Base-by-base conservation (phyloP, 2,888 invertebrate species). In the Maniola hyperantus region DNA sequence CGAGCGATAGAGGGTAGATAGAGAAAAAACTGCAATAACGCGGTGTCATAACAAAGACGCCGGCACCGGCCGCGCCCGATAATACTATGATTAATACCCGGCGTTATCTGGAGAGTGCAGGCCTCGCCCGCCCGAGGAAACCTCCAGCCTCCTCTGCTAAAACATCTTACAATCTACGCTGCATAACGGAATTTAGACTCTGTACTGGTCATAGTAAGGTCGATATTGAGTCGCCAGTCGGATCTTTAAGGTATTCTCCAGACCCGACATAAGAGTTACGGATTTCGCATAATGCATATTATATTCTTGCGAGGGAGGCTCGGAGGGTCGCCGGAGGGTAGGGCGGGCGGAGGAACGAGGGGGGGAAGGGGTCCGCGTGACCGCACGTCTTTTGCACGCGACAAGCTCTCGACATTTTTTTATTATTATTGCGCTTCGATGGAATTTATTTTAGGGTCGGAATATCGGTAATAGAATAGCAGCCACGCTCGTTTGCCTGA, bases 221-320 rank as follows among this genome's bases (percentile, higher is more conserved):
- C 66, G 53, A 72, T n/a, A 71, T 77, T 66, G 62, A 48, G n/a
- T 5, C 15, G 15, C 5, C 26, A n/a, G 65, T 15, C 15, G 36
- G 65, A 61, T 75, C 79, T 79, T 82, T 83, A 84, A 90, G 89
- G 87, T 89, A 88, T 89, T 86, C 88, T 83, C 80, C 77, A 79
- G 84, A 83, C 80, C 83, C 82, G 80, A 84, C 86, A 87, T 85
- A 88, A 89, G 91, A 91, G 90, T 90, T 89, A 91, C 90, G 91
- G 90, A 91, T 91, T 91, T 91, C 91, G 91, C 91, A 91, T 91
- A 91, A 91, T 91, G 91, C 91, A 91, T 91, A 89, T 89, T 91
- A 91, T 91, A 91, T 91, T 89, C 85, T 83, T 76, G 80, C 77
- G 72, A 66, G 74, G 74, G 71, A 67, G 71, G 66, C 62, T 64